Percentiles rank a stretch among this genome's conserved stretches.
Conservation (phyloP, 2,888 invertebrate genomes). For the Spialia ferax region DNA sequence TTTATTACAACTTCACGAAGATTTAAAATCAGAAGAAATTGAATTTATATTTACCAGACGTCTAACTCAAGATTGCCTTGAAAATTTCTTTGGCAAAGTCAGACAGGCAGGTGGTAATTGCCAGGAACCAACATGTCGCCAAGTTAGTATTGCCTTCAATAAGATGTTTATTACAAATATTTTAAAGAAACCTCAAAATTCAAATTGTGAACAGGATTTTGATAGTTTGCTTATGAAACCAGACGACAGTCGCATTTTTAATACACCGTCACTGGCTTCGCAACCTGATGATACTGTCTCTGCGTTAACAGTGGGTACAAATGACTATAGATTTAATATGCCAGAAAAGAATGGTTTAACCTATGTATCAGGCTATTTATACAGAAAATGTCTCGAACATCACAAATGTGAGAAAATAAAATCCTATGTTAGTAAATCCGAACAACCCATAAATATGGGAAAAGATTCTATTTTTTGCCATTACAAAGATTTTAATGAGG, state of each 20-base stretch:
- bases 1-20: neutral
- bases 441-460: neutral
- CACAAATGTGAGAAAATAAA: conserved; percentile 2
- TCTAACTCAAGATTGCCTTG: neutral
- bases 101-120: neutral
- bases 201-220: neutral
- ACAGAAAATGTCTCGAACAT: neutral
- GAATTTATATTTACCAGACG: conserved; percentile 4
- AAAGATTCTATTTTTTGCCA: neutral
- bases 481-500: neutral
- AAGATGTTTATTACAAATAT: neutral
- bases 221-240: neutral
- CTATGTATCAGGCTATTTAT: neutral
- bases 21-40: conserved; percentile 1
- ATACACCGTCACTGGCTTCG: neutral
- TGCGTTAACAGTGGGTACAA: neutral
- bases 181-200: neutral
- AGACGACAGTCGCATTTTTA: neutral
- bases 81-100: conserved; percentile 3
- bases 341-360: neutral
- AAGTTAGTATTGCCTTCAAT: neutral
- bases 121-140: neutral
- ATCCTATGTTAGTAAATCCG: neutral
- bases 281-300: neutral
- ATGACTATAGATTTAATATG: neutral